A percentile compares a stretch with the other conserved stretches of the same genome.
Conservation (phyloP, 2,888 invertebrate genomes). For the Epiblema foenella region DNA sequence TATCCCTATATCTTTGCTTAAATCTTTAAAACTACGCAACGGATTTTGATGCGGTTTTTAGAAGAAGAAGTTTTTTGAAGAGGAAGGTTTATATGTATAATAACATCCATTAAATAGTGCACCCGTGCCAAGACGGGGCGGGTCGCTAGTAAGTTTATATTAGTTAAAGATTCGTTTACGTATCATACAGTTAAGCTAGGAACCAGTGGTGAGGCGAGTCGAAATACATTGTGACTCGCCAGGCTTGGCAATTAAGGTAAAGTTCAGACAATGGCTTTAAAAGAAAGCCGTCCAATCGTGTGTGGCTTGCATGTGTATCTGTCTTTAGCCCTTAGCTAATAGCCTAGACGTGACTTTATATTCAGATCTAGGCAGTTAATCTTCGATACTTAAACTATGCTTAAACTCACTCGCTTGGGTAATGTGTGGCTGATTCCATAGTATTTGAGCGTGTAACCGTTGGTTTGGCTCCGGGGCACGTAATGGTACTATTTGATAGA, state of each 20-base stretch:
- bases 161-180: no score
- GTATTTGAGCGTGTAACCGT: slow-evolving; percentile 58
- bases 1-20: no score
- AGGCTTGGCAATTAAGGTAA: slow-evolving; percentile 33
- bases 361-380: slow-evolving; percentile 68
- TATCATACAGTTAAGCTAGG: neutral
- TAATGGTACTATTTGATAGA: slow-evolving; percentile 54
- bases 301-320: slow-evolving; percentile 68
- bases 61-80: no score
- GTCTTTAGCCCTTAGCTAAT: slow-evolving; percentile 68
- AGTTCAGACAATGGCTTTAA: slow-evolving; percentile 40
- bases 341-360: slow-evolving; percentile 76
- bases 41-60: no score
- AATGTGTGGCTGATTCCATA: slow-evolving; percentile 71
- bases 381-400: slow-evolving; percentile 57
- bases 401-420: slow-evolving; percentile 51
- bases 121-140: no score
- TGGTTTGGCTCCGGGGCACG: slow-evolving; percentile 16
- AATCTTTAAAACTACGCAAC: no score
- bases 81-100: no score
- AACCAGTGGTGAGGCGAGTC: neutral
- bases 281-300: slow-evolving; percentile 40
- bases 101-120: no score
- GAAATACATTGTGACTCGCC: neutral
- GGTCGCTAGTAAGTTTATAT: no score